Evolutionary conservation across 92 coral and sea anemone genomes (phyloP).

Genomic region (Scolanthus callimorphus): DNA sequence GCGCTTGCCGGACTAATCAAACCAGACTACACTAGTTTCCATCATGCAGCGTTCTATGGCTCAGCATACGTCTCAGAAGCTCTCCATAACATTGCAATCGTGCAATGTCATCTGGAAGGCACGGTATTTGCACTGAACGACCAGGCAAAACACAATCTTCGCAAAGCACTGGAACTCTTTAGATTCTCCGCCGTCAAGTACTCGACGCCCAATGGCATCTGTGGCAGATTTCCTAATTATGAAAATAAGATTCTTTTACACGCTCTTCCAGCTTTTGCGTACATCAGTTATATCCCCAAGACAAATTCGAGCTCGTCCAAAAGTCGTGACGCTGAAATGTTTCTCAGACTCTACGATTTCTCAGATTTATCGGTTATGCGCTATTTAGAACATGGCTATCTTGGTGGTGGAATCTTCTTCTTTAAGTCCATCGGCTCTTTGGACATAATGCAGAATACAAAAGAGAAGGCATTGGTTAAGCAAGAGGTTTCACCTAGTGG

Average conservation of each 20-base stretch:
- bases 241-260: constrained; percentile 8
- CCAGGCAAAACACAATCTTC: constrained; percentile 11
- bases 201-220: constrained; percentile 39
- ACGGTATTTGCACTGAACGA: constrained; percentile 12
- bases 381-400: constrained; percentile 14
- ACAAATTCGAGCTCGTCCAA: not conserved
- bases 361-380: not conserved
- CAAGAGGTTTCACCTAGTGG: no score
- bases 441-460: constrained; percentile 14
- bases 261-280: constrained; percentile 23
- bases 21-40: no score
- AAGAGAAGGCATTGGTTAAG: no score
- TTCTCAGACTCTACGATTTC: constrained; percentile 27
- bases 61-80: constrained; percentile 52
- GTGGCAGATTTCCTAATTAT: constrained; percentile 43
- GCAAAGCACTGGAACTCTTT: constrained; percentile 27
- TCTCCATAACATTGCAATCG: constrained; percentile 34
- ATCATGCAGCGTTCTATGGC: constrained; percentile 44
- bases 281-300: not conserved
- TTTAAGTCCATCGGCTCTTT: constrained; percentile 42
- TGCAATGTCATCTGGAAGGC: constrained; percentile 34
- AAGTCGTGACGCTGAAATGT: constrained; percentile 14
- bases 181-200: constrained; percentile 40
- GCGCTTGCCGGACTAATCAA: constrained; percentile 50
- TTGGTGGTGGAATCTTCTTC: constrained; percentile 2